Base-by-base conservation (phyloP, 1,140 invertebrate species). In the Aricia agestis region DNA sequence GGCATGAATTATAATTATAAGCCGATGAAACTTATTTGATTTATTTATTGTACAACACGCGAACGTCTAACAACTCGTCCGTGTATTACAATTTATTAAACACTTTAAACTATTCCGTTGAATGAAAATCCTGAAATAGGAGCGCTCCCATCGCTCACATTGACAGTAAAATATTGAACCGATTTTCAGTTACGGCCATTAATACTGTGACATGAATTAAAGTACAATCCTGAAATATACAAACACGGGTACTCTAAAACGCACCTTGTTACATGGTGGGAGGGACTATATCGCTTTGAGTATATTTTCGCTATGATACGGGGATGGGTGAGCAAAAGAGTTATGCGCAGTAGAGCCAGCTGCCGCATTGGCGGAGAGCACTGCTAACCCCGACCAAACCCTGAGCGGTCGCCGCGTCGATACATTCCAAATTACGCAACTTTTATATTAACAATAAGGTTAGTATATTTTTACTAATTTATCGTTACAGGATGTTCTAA, bases 311-410 rank as follows among this genome's bases (percentile, higher is more conserved):
- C 25, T 63, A 1, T 63, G 18, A 63, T 1, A 9, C 19, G 67
- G 32, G 17, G 31, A 52, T 58, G 66, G 72, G 63, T 61, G 58
- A 63, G 66, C 66, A 70, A 58, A 71, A 71, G 42, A 73, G 73
- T 71, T 73, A 76, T 84, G 82, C 81, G 82, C 82, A 83, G 77
- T 80, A 78, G 74, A 70, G 70, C 68, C 61, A 70, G 69, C 66
- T 67, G 68, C 66, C 68, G 68, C 73, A 76, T 69, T 69, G 72
- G 66, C 74, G 67, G 65, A 69, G 75, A 75, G 69, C 77, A 81
- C 76, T 78, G 76, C 74, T 68, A 73, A 76, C 73, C 74, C 72
- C 72, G 73, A 70, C 69, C 72, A 72, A 71, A 73, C 74, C 76
- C 75, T 66, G 69, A 73, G 59, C 71, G 68, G 74, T 70, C 79